Evolutionary conservation across 1,140 invertebrate genomes (phyloP).

Genomic region (Drosophila sulfurigaster): DNA sequence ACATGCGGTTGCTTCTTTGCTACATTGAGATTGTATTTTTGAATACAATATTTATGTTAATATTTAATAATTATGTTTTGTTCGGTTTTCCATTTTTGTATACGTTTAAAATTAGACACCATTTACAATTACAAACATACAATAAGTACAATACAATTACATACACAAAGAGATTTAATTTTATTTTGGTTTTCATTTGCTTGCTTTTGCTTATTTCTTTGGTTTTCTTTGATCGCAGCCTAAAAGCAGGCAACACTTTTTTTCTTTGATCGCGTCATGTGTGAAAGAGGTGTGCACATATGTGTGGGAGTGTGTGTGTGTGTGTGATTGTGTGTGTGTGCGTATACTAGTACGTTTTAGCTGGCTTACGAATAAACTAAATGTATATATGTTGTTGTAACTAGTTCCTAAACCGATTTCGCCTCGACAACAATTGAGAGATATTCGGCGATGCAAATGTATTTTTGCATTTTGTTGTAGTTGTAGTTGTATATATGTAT

Average conservation of each 20-base stretch:
- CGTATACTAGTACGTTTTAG: slow-evolving; percentile 9
- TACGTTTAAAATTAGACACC: slow-evolving; percentile 70
- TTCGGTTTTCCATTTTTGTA: slow-evolving; percentile 27
- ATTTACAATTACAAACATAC: slow-evolving; percentile 70
- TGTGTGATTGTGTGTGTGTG: neutral
- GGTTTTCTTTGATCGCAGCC: slow-evolving; percentile 30
- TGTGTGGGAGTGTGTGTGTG: slow-evolving; percentile 15
- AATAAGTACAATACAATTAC: slow-evolving; percentile 40
- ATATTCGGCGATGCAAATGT: too few species aligned
- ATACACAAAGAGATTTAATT: slow-evolving; percentile 55
- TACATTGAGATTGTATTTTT: slow-evolving; percentile 38
- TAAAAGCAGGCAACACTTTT: slow-evolving; percentile 60
- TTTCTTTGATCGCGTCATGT: slow-evolving; percentile 3
- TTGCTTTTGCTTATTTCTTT: slow-evolving; percentile 12
- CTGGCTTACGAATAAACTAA: slow-evolving; percentile 11
- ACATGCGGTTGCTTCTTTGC: slow-evolving; percentile 32
- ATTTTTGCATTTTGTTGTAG: neutral
- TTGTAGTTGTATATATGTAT: slow-evolving; percentile 5
- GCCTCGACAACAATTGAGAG: neutral
- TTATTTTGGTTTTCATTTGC: slow-evolving; percentile 20
- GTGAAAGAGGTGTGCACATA: slow-evolving; percentile 15
- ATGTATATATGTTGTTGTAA: neutral
- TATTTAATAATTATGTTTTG: slow-evolving; percentile 34
- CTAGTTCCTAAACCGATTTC: slow-evolving; percentile 28
- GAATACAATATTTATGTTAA: slow-evolving; percentile 47